phyloP scores from a whole-genome alignment of 2,113 vertebrate species.

The Aramus guarauna region DNA sequence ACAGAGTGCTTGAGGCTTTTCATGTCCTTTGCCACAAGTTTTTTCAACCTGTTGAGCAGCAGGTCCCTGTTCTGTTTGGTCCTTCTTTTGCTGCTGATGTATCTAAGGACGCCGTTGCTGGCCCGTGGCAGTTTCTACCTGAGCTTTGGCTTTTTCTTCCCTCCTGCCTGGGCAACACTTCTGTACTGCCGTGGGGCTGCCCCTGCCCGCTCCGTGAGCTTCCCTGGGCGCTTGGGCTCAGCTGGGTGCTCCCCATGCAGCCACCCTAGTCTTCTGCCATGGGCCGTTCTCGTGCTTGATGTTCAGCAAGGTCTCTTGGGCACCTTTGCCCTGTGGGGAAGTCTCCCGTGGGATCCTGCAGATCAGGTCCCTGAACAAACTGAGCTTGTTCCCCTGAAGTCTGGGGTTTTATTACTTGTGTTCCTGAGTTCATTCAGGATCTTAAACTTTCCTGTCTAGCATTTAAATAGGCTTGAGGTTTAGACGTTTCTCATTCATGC shows the following conservation, averaged over 20 bases:
- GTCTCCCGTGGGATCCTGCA: not conserved
- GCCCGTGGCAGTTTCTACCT: not conserved
- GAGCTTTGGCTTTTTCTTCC: not conserved
- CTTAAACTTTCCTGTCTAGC: not conserved
- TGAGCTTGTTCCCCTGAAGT: not conserved
- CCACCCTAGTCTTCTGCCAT: not conserved
- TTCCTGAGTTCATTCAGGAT: not conserved
- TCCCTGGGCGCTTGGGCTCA: not conserved
- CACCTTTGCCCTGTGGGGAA: not conserved
- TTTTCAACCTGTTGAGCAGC: not conserved
- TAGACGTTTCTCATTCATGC: not conserved
- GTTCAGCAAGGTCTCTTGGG: not conserved
- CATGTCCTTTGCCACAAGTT: not conserved
- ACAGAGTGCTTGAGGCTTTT: not conserved
- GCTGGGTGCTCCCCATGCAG: not conserved
- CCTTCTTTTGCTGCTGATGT: not conserved
- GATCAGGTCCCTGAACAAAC: not conserved
- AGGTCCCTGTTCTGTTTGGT: not conserved
- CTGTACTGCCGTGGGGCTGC: not conserved
- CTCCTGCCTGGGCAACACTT: not conserved
- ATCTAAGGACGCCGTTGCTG: not conserved
- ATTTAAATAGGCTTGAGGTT: not conserved
- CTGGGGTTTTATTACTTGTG: not conserved
- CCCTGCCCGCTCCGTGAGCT: rapidly evolving
- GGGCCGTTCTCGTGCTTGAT: not conserved